Percentiles rank a stretch among this genome's conserved stretches.
Evolutionary conservation across 30 jellyfish, hydroid and myxozoan species (phyloP).

Genomic region (Phacellophora camtschatica): DNA sequence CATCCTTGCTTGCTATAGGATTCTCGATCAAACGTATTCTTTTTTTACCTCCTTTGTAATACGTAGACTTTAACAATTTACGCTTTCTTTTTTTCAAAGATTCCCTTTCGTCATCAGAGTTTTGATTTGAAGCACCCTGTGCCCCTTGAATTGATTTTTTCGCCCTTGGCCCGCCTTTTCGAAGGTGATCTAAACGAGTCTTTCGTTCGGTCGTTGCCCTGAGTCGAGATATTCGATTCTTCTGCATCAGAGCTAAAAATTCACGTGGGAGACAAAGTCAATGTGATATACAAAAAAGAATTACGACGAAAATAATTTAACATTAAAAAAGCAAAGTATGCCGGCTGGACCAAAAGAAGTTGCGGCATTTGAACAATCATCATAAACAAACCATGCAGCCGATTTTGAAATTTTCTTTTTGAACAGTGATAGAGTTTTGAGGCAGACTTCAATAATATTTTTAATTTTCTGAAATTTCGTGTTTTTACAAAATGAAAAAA

Average conservation of each 20-base stretch:
- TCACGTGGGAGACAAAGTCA: no score
- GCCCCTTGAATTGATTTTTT: conserved; percentile 17
- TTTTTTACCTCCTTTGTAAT: conserved; percentile 57
- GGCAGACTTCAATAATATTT: no score
- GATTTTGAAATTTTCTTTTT: no score
- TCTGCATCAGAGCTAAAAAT: conserved; percentile 79
- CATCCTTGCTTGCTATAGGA: conserved; percentile 23
- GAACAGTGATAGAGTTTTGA: no score
- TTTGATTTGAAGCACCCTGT: conserved; percentile 28
- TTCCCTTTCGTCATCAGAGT: conserved; percentile 55
- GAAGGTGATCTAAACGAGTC: conserved; percentile 87
- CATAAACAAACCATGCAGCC: no score
- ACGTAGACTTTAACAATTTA: conserved; percentile 25
- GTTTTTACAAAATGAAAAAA: no score
- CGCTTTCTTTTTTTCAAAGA: conserved; percentile 35
- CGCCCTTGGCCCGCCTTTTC: conserved; percentile 79
- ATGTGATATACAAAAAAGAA: no score
- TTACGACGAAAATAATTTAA: conserved; percentile 23
- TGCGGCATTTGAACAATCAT: no score
- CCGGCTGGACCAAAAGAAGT: no score
- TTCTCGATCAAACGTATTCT: conserved; percentile 28
- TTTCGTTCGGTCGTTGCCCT: conserved; percentile 85
- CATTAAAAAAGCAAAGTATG: no score
- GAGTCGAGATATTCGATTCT: conserved; percentile 91
- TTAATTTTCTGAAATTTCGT: no score